phyloP scores from a whole-genome alignment of 2,888 invertebrate genomes.

The Archips crataeganus region DNA sequence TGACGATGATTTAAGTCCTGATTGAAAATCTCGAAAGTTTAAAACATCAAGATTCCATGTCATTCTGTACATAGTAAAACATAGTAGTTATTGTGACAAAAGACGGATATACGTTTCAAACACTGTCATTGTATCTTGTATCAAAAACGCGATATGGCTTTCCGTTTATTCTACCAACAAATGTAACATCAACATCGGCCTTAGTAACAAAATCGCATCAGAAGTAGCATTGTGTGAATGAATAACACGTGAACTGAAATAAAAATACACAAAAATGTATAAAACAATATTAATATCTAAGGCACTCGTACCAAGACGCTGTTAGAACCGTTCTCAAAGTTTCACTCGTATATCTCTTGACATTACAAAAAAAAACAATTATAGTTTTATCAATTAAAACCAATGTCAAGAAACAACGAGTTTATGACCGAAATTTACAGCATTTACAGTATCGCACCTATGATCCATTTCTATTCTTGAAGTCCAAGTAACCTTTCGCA shows the following conservation, averaged over 20 bases:
- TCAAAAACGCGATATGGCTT: neutral
- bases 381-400: neutral
- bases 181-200: slow-evolving; percentile 6
- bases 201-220: slow-evolving; percentile 23
- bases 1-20: no score
- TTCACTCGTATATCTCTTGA: slow-evolving; percentile 26
- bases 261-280: slow-evolving; percentile 54
- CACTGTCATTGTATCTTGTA: neutral
- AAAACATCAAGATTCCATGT: neutral
- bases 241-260: slow-evolving; percentile 54
- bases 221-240: slow-evolving; percentile 42
- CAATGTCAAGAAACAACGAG: slow-evolving; percentile 33
- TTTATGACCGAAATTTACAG: slow-evolving; percentile 59
- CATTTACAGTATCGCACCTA: slow-evolving; percentile 82
- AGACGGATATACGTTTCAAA: slow-evolving; percentile 3
- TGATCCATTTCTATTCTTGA: slow-evolving; percentile 84
- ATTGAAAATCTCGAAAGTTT: neutral
- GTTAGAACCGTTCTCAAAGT: slow-evolving; percentile 68
- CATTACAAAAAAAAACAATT: slow-evolving; percentile 17
- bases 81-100: neutral
- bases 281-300: slow-evolving; percentile 71
- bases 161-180: neutral
- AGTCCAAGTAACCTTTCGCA: slow-evolving; percentile 79
- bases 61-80: neutral
- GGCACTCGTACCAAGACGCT: slow-evolving; percentile 85